phyloP scores from a whole-genome alignment of 2,113 vertebrate species.

The Rhinoderma darwinii region DNA sequence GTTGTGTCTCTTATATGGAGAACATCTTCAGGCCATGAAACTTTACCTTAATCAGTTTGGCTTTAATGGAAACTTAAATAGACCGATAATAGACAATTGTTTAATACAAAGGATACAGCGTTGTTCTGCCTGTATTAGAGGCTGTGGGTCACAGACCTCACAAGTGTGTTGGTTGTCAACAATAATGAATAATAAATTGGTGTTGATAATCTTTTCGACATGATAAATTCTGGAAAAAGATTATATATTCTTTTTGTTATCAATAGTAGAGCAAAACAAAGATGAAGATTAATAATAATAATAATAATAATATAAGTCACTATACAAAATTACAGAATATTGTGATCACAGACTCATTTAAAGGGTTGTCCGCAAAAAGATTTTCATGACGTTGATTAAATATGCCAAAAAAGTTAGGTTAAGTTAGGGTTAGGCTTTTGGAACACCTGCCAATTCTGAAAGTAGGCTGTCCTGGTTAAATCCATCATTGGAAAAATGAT shows the following conservation, averaged over 20 bases:
- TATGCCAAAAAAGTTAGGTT: neutral
- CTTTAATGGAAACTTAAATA: neutral
- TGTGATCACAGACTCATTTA: too few relatives aligned
- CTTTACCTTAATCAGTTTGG: neutral
- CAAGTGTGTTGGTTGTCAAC: conserved; percentile 92
- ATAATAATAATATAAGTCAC: neutral
- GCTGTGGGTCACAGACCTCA: conserved; percentile 87
- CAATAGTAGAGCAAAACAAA: neutral
- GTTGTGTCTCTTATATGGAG: too few relatives aligned
- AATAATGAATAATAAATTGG: conserved; percentile 95
- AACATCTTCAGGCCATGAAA: neutral
- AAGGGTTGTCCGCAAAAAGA: too few relatives aligned
- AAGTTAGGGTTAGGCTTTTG: too few relatives aligned
- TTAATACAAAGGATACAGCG: conserved; percentile 90
- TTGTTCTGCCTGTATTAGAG: conserved; percentile 92
- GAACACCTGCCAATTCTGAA: too few relatives aligned
- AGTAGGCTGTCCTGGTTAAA: too few relatives aligned
- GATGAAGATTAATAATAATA: neutral
- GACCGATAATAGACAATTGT: neutral
- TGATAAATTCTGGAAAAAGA: conserved; percentile 78
- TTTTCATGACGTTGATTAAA: too few relatives aligned
- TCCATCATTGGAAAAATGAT: too few relatives aligned
- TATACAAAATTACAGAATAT: neutral
- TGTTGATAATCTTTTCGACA: conserved; percentile 93
- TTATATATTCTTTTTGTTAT: neutral